Base-by-base conservation (phyloP, 1,140 invertebrate genomes). In the Achroia grisella region DNA sequence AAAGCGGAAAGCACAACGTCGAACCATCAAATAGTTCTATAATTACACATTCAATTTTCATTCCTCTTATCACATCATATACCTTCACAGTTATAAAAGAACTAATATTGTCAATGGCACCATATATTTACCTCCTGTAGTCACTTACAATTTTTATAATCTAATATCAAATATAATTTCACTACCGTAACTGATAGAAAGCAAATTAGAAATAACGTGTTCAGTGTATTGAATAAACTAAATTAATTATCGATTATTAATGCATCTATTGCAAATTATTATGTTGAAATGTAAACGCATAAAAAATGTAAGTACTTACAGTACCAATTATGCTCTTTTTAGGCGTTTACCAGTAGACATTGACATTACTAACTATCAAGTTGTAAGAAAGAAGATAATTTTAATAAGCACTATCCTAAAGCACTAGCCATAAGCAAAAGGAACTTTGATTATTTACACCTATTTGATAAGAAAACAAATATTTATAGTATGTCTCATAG, bases 101-200 rank as follows among this genome's bases (percentile, higher is more conserved):
- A 75, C 52, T 73, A 71, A 75, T 79, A 79, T 79, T 79, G 75
- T 79, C 75, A 74, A 74, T 73, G 71, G 75, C 75, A 79, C 75
- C 71, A 73, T 68, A 46, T 44, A 36, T 37, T 48, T 56, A 44
- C 52, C 62, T 66, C 56, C 55, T 61, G 56, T 59, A 63, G 43
- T 51, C 58, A 54, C 52, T 54, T 48, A 46, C 39, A 41, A 48
- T 42, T 39, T 47, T 40, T 17, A 47, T 39, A 40, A 47, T 37
- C 11, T 37, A 37, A 17, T 23, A 23, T 23, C 2, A 23, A 23
- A 3, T 23, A 23, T 23, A 23, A 23, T 23, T 23, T 23, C 17
- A 23, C 17, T 23, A 23, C 17, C 6, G 6, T 23, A 23, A 23
- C 17, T 23, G 2, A 23, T 23, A 23, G n/a, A 23, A 23, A 23